Base-by-base conservation (phyloP, 2,113 vertebrate species). In the Sylvietta virens region DNA sequence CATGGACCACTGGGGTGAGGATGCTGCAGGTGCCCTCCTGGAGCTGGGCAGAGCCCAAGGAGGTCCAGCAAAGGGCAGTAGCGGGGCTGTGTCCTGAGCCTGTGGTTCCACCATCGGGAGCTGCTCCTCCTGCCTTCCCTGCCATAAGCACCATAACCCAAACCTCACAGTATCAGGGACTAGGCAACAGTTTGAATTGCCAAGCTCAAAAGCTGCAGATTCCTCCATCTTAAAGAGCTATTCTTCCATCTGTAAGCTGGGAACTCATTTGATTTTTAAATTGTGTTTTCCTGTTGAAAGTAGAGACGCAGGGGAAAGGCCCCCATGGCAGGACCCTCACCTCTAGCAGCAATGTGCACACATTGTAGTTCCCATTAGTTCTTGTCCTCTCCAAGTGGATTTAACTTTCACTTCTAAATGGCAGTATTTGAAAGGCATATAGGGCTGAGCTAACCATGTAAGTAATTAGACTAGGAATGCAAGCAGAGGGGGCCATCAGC, bases 341-440 rank as follows among this genome's bases (percentile, higher is more conserved):
- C 88, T 88, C 67, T 37, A 66, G 82, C 90, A 93, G 71, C 60
- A 60, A 1, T 21, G 39, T 67, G 64, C 44, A 10, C 6, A 4
- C 73, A 35, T 0, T 1, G 84, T 65, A 72, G 74, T 31, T 88
- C 53, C 92, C 74, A 57, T 92, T 85, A 85, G 93, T 50, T 94
- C 66, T 80, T 88, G 51, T 90, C 73, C 0, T 1, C 77, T 96
- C 90, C 79, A 69, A 90, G 82, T 81, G 69, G 69, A 76, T 96
- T 93, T 93, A 92, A 86, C 90, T 92, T 94, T 71, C 70, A 54
- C 94, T 96, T 96, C 83, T 90, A 86, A 95, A 95, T 94, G 92
- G 92, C 94, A 95, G 92, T 82, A 93, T 97, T 96, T 97, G 94
- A 96, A 97, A 97, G 87, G 95, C 96, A 93, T 87, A 79, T 81